These are phyloP conservation scores for Notolabrus celidotus DNA, from an alignment of 2,797 vertebrate genomes.

Conservation along the genomic window DNA sequence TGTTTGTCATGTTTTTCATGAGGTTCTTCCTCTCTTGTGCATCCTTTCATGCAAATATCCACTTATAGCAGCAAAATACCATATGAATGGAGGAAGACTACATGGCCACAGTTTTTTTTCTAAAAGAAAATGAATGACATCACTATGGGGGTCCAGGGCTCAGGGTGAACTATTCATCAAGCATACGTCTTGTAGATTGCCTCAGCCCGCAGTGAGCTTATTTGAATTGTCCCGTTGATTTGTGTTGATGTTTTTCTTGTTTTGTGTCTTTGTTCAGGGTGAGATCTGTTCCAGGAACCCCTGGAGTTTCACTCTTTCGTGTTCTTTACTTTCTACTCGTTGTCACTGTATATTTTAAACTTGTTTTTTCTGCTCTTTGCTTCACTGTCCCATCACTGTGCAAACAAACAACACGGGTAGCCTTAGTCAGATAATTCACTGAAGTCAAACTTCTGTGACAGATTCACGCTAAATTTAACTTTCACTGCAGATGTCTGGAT, in stretches of 20 bases:
- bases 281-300: constrained; percentile 34
- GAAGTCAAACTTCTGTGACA: constrained; percentile 33
- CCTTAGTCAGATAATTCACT: constrained; percentile 39
- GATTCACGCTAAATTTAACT: constrained; percentile 44
- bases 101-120: not conserved
- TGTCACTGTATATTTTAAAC: constrained; percentile 29
- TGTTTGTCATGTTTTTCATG: not conserved
- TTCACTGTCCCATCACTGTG: constrained; percentile 8
- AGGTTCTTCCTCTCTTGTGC: not conserved
- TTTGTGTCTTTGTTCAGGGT: constrained; percentile 8
- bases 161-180: constrained; percentile 38
- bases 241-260: constrained; percentile 28
- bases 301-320: constrained; percentile 22
- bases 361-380: constrained; percentile 15
- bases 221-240: constrained; percentile 33
- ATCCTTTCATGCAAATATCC: constrained; percentile 2
- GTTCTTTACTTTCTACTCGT: constrained; percentile 17
- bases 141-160: not conserved
- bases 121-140: constrained; percentile 24
- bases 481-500: constrained; percentile 31
- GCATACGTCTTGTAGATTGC: constrained; percentile 23
- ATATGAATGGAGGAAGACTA: not conserved
- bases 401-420: constrained; percentile 38
- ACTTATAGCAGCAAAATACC: constrained; percentile 4
- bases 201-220: constrained; percentile 10